Evolutionary conservation across 1,140 invertebrate genomes (phyloP), one percentile per base, ranked within the genome.

Genomic region (Prorops nasuta): DNA sequence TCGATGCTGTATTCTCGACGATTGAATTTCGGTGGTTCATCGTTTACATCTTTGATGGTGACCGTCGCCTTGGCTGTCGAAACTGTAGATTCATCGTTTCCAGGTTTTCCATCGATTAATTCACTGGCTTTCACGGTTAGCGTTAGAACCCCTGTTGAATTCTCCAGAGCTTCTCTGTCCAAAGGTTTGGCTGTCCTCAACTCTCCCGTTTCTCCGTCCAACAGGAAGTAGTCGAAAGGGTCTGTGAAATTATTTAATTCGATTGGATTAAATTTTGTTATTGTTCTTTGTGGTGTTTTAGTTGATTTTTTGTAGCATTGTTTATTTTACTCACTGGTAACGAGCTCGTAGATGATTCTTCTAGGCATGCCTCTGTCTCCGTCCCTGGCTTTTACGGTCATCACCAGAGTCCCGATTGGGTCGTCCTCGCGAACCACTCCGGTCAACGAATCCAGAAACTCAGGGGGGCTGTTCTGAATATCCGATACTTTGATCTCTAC

Each of bases 1-100:
- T 85, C 83, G 6, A 92, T 88, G 32, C 78, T 81, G 72, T 92
- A 94, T 66, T 94, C 91, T 24, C 86, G 81, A 31, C 82, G 79
- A 75, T 90, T 90, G 72, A 92, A 92, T 12, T 79, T 76, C 0
- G 95, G 96, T 0, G 93, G 86, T 59, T 93, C 92, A 71, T 98
- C 95, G 74, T 98, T 98, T 1, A 96, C 91, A 76, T 96, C 94
- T 64, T 86, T 84, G 52, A 96, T 90, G 17, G 88, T 92, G 10
- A 97, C 84, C 0, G 84, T 91, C 8, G 91, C 86, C 34, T 86
- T 83, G 1, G 87, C 83, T 7, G 80, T 80, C 3, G 86, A 82
- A 10, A 83, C 80, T 0, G 87, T 87, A 16, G 83, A 66, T 3
- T 83, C 66, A 58, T 90, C 87, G 60, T 87, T 82, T 3, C 84